phyloP scores from a whole-genome alignment of 2,888 invertebrate genomes.

The Eupithecia vulgata region DNA sequence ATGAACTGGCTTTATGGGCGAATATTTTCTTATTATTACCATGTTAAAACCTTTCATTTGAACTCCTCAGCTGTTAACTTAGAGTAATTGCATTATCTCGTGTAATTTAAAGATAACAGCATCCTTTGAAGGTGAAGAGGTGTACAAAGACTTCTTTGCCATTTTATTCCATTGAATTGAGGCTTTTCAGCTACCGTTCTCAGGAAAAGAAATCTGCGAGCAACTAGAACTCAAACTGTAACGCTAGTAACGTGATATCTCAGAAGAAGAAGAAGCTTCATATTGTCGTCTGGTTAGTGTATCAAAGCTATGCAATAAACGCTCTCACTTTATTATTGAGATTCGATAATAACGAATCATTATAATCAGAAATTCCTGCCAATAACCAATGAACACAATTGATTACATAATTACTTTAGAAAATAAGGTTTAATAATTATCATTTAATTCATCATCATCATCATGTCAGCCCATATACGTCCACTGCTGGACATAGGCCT shows the following conservation, averaged over 20 bases:
- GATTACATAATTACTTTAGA: no score
- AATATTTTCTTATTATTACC: slow-evolving; percentile 42
- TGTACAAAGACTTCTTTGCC: background rate
- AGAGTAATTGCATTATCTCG: slow-evolving; percentile 40
- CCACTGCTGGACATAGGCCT: no score
- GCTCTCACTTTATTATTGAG: background rate
- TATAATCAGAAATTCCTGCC: background rate
- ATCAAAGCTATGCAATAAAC: no score
- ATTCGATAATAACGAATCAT: background rate
- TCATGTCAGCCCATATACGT: no score
- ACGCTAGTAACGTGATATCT: background rate
- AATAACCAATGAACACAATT: background rate
- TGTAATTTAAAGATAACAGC: slow-evolving; percentile 38
- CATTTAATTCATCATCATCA: no score
- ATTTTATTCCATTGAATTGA: background rate
- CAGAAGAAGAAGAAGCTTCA: no score
- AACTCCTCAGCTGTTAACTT: slow-evolving; percentile 38
- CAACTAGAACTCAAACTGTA: background rate
- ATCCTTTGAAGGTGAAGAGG: slow-evolving; percentile 28
- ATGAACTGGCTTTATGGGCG: slow-evolving; percentile 37
- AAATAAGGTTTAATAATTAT: no score
- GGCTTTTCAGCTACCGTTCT: background rate
- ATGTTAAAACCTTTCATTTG: slow-evolving; percentile 40
- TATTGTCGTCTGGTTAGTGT: no score
- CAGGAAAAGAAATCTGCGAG: background rate